Conservation (phyloP, 1,140 invertebrate species). For the Zophobas atratus region DNA sequence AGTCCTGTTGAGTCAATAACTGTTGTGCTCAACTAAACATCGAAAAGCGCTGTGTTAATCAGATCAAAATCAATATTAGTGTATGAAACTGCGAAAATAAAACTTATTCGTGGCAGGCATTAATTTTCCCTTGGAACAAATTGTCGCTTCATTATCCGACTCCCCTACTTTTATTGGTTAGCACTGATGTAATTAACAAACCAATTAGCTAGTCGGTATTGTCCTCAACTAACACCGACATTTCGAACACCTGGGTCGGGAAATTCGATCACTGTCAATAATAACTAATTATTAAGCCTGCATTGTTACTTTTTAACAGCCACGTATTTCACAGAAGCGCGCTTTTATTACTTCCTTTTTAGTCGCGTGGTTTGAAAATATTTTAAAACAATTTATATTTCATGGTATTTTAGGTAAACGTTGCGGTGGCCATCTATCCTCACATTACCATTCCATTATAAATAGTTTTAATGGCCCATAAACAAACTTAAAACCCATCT, state of each 20-base stretch:
- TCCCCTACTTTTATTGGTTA: slow-evolving; percentile 44
- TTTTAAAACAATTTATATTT: slow-evolving; percentile 35
- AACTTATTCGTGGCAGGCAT: slow-evolving; percentile 23
- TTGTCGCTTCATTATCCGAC: slow-evolving; percentile 49
- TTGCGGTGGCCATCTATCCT: slow-evolving; percentile 37
- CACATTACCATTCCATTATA: slow-evolving; percentile 35
- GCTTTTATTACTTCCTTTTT: slow-evolving; percentile 35
- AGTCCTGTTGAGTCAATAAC: slow-evolving; percentile 20
- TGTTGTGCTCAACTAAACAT: slow-evolving; percentile 27
- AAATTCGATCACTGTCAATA: slow-evolving; percentile 44
- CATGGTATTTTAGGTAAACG: slow-evolving; percentile 42
- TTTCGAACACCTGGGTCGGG: slow-evolving; percentile 47
- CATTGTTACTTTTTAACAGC: slow-evolving; percentile 21
- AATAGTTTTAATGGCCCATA: slow-evolving; percentile 41
- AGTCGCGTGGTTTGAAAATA: slow-evolving; percentile 31
- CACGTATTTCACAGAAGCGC: slow-evolving; percentile 10
- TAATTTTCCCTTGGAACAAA: slow-evolving; percentile 47
- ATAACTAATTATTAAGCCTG: slow-evolving; percentile 27
- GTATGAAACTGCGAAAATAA: slow-evolving; percentile 12
- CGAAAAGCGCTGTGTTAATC: slow-evolving; percentile 30
- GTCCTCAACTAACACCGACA: slow-evolving; percentile 35
- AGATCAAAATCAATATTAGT: slow-evolving; percentile 41
- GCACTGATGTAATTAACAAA: slow-evolving; percentile 52
- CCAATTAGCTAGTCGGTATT: slow-evolving; percentile 48
- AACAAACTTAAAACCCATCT: slow-evolving; percentile 35